A percentile compares a stretch with the other conserved stretches of the same genome.
Evolutionary conservation across 2,797 vertebrate species (phyloP).

Genomic region (Bradypodion ventrale): DNA sequence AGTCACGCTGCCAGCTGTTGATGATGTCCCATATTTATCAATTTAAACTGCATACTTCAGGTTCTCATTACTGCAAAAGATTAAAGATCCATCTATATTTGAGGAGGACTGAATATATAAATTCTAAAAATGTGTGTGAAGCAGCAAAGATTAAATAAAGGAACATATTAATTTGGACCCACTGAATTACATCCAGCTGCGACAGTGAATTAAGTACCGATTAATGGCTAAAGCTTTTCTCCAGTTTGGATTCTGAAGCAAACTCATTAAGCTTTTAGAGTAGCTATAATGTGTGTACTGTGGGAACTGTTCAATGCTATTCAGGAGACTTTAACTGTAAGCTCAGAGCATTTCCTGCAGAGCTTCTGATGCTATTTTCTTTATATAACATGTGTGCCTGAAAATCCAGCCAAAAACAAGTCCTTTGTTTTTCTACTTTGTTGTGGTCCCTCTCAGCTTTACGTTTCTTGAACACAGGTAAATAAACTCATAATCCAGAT

Average conservation of each 20-base stretch:
- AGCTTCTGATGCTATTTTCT: conserved; percentile 99
- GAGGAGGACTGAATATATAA: conserved; percentile 67
- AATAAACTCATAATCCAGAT: conserved; percentile 99
- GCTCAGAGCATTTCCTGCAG: conserved; percentile 95
- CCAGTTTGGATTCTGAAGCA: conserved; percentile 84
- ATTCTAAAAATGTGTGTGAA: conserved; percentile 81
- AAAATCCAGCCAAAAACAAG: conserved; percentile 93
- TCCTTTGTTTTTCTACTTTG: conserved; percentile 98
- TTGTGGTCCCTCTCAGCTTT: conserved; percentile 94
- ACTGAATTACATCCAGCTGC: conserved; percentile 85
- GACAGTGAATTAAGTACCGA: conserved; percentile 85
- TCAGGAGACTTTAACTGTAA: conserved; percentile 93
- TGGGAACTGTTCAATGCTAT: conserved; percentile 94
- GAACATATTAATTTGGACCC: conserved; percentile 83
- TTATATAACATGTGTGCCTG: conserved; percentile 99
- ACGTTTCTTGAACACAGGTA: conserved; percentile 97
- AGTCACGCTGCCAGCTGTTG: conserved; percentile 71
- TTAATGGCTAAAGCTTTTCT: conserved; percentile 86
- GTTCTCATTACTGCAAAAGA: conserved; percentile 73
- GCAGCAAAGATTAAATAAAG: conserved; percentile 84
- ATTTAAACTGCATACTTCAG: conserved; percentile 67
- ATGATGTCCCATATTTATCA: conserved; percentile 64
- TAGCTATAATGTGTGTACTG: conserved; percentile 90
- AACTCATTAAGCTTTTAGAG: conserved; percentile 97
- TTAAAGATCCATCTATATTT: conserved; percentile 72